These are phyloP conservation scores for Habroteleia sp. DNA, from an alignment of 2,888 invertebrate species.

Conservation along the genomic window DNA sequence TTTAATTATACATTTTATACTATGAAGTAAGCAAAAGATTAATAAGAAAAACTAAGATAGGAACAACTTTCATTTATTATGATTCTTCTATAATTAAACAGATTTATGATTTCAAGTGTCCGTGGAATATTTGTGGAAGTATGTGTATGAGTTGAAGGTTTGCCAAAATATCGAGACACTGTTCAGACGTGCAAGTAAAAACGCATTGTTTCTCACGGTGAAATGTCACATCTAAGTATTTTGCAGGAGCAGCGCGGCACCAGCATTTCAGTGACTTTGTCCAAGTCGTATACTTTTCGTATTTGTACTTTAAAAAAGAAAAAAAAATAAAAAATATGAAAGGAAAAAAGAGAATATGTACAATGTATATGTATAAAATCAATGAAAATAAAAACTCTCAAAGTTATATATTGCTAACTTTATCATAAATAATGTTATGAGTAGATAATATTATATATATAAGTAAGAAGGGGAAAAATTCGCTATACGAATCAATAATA, in stretches of 20 bases:
- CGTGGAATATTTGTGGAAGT: constrained; percentile 71
- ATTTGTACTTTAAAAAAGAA: constrained; percentile 63
- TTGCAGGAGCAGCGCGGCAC: constrained; percentile 80
- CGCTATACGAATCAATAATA: not conserved
- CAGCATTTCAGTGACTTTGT: constrained; percentile 74
- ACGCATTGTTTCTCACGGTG: constrained; percentile 67
- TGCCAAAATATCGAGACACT: constrained; percentile 67
- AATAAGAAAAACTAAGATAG: not conserved
- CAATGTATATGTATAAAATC: constrained; percentile 71
- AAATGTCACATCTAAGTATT: constrained; percentile 78
- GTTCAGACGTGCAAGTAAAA: constrained; percentile 43
- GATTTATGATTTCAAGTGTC: constrained; percentile 64
- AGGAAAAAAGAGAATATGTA: constrained; percentile 69
- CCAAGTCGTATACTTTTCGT: constrained; percentile 70
- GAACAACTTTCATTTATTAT: constrained; percentile 74
- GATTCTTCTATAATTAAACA: constrained; percentile 33
- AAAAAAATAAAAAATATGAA: constrained; percentile 19
- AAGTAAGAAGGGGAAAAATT: constrained; percentile 3
- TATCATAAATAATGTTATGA: constrained; percentile 22
- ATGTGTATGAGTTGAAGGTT: constrained; percentile 70
- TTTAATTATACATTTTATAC: constrained; percentile 11
- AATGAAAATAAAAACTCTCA: constrained; percentile 73
- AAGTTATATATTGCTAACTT: constrained; percentile 43
- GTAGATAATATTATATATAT: too few relatives aligned
- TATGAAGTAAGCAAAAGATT: not conserved